These are phyloP conservation scores for Brenthis daphne DNA, from an alignment of 2,888 invertebrate species.

Conservation along the genomic window DNA sequence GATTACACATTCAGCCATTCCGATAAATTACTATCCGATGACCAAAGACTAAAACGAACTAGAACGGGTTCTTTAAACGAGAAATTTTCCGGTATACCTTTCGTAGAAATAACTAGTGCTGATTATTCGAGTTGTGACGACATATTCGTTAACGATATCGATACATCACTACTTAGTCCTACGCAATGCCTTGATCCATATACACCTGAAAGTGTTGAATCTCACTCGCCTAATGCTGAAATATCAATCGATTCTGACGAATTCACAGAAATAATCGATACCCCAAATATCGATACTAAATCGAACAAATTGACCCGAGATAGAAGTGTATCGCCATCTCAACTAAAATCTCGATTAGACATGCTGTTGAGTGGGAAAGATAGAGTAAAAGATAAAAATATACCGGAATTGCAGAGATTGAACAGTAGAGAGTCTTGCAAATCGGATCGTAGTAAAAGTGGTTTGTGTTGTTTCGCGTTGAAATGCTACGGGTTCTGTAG, in stretches of 20 bases:
- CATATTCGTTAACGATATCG: constrained; percentile 80
- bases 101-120: constrained; percentile 78
- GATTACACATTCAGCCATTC: constrained; percentile 45
- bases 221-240: constrained; percentile 86
- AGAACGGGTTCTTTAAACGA: constrained; percentile 67
- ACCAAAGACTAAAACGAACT: constrained; percentile 51
- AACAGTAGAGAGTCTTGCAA: constrained; percentile 71
- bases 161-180: constrained; percentile 71
- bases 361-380: constrained; percentile 61
- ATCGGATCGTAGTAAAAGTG: constrained; percentile 61
- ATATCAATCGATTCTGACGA: constrained; percentile 59
- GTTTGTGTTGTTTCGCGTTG: constrained; percentile 68
- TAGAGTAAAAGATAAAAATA: constrained; percentile 36
- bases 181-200: constrained; percentile 85
- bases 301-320: constrained; percentile 54
- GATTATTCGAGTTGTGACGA: constrained; percentile 68
- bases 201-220: constrained; percentile 91
- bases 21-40: constrained; percentile 48
- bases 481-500: constrained; percentile 75
- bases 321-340: constrained; percentile 83
- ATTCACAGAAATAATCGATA: constrained; percentile 57
- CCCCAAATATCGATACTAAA: constrained; percentile 50
- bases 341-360: constrained; percentile 83
- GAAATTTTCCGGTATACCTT: constrained; percentile 61
- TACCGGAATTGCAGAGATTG: constrained; percentile 59